Evolutionary conservation across 2,888 invertebrate species (phyloP).

Genomic region (Yponomeuta evonymella): DNA sequence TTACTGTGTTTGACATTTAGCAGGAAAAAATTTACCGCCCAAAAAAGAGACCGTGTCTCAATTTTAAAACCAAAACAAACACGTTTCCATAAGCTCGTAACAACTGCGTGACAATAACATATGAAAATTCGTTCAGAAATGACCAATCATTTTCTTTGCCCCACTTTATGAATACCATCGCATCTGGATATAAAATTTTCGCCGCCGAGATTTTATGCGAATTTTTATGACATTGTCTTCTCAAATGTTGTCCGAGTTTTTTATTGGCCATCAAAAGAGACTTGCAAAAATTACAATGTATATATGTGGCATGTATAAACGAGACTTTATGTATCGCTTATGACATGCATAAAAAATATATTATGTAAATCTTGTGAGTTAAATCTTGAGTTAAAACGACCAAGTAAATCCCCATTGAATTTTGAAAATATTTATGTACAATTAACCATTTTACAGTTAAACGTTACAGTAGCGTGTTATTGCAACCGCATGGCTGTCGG

Average conservation of each 20-base stretch:
- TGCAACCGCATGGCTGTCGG: slow-evolving; percentile 31
- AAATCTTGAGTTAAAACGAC: slow-evolving; percentile 9
- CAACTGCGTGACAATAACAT: slow-evolving; percentile 17
- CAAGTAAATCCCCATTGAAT: slow-evolving; percentile 32
- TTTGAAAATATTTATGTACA: slow-evolving; percentile 29
- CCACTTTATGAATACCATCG: slow-evolving; percentile 52
- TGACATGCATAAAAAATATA: slow-evolving; percentile 11
- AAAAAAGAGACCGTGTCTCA: neutral
- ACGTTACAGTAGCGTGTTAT: slow-evolving; percentile 41
- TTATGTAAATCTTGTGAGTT: neutral
- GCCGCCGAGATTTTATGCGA: slow-evolving; percentile 67
- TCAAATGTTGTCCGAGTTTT: slow-evolving; percentile 67
- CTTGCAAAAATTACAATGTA: slow-evolving; percentile 13
- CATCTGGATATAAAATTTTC: slow-evolving; percentile 59
- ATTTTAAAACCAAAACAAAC: neutral
- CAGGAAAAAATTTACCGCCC: no score
- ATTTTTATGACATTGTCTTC: slow-evolving; percentile 69
- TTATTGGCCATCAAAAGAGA: slow-evolving; percentile 56
- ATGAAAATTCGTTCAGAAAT: slow-evolving; percentile 21
- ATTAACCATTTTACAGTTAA: slow-evolving; percentile 34
- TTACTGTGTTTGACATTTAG: neutral
- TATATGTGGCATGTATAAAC: slow-evolving; percentile 7
- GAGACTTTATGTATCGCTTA: slow-evolving; percentile 14
- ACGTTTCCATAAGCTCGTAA: slow-evolving; percentile 13
- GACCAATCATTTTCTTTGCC: slow-evolving; percentile 46